Base-by-base conservation (phyloP, 1,140 invertebrate species). In the Andricus grossulariae region DNA sequence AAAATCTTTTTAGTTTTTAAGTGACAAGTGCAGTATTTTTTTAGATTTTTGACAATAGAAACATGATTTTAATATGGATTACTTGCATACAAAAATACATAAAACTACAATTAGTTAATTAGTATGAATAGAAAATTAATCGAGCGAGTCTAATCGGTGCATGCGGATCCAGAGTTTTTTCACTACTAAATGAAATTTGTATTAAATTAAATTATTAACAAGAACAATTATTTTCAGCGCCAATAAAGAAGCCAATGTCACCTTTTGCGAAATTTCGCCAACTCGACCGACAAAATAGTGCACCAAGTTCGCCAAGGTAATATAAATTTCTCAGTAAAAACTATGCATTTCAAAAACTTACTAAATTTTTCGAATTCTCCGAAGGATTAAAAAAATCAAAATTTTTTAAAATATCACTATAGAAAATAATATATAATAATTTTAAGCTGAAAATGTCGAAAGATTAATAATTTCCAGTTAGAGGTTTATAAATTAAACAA, bases 181-280 rank as follows among this genome's bases (percentile, higher is more conserved):
- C 3, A 39, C 50, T 60, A 71, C 75, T 77, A 66, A 79, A 73
- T 19, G 71, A 80, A 74, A 81, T 72, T 74, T 78, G 50, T 66
- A 75, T 77, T 74, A 74, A 32, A 73, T 57, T 74, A 54, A 50
- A 76, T 66, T 50, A 55, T 71, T 50, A 73, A 15, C 74, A 52
- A 80, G 78, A 83, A 81, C 83, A 77, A 86, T 80, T 50, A 78
- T 85, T 84, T 93, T 81, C 92, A 96, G 95, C 91, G 91, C 88
- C 90, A 89, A 45, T 45, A 45, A 92, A 92, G 76, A 96, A 96
- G 89, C 93, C 95, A 76, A 93, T 96, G 85, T 97, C 96, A 84
- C 95, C 97, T 77, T 97, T 97, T 92, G 95, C 95, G 87, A 97
- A 97, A 92, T 97, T 98, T 92, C 94, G 95, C 87, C 96, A 97